Percentiles rank a stretch among this genome's conserved stretches.
Conservation (phyloP, 2,113 vertebrate genomes). For the Pampusana beccarii region DNA sequence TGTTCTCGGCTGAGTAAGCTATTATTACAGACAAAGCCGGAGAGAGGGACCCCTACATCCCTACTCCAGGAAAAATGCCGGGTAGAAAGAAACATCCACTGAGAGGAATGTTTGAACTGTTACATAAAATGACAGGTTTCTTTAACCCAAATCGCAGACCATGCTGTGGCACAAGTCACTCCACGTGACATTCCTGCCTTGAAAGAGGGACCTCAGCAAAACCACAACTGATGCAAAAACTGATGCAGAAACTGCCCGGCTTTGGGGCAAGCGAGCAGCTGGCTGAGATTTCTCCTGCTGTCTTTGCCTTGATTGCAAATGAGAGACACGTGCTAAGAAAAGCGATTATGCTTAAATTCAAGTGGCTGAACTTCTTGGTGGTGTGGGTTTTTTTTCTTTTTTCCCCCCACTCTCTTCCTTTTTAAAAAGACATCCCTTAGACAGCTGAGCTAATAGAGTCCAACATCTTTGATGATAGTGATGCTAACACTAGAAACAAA, state of each 20-base stretch:
- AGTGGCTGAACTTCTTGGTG: constrained; percentile 54
- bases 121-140: neutral
- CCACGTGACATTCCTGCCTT: neutral
- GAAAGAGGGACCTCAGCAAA: neutral
- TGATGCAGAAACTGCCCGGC: neutral
- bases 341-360: constrained; percentile 48
- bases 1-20: neutral
- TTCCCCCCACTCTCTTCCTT: constrained; percentile 16
- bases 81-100: neutral
- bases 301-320: constrained; percentile 31
- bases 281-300: neutral
- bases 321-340: neutral
- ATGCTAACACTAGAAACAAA: constrained; percentile 76
- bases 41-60: neutral
- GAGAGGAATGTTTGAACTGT: neutral
- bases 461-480: constrained; percentile 73
- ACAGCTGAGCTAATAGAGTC: constrained; percentile 76
- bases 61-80: neutral
- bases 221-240: neutral
- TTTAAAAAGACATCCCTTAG: constrained; percentile 62
- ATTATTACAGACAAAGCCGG: neutral
- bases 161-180: neutral
- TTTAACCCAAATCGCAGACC: neutral
- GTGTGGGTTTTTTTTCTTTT: neutral
- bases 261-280: neutral